Evolutionary conservation across 2,113 vertebrate genomes (phyloP).

Genomic region (Sinocyclocheilus rhinocerous): DNA sequence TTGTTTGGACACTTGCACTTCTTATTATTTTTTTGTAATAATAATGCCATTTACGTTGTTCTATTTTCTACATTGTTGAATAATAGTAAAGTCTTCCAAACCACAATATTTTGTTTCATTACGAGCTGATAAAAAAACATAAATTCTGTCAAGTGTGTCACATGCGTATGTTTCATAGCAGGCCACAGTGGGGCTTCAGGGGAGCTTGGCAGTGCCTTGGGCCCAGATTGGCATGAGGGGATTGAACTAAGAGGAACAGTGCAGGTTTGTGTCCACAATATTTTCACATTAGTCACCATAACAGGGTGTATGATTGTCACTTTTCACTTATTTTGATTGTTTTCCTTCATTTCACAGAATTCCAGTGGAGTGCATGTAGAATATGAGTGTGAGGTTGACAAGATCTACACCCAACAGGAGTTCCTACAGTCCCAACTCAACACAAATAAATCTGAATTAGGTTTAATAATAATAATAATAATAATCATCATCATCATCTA

Average conservation of each 20-base stretch:
- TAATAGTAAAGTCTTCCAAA: too few species aligned
- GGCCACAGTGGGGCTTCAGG: conserved; percentile 42
- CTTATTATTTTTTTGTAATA: too few species aligned
- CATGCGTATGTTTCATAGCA: conserved; percentile 56
- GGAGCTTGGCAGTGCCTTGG: conserved; percentile 86
- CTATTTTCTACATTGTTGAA: too few species aligned
- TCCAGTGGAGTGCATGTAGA: conserved; percentile 84
- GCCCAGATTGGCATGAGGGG: conserved; percentile 93
- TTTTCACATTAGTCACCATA: neutral
- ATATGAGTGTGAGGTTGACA: conserved; percentile 85
- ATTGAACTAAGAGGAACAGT: conserved; percentile 83
- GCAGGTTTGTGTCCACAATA: conserved; percentile 71
- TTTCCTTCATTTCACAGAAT: conserved; percentile 71
- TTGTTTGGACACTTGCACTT: too few species aligned
- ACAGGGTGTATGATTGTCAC: neutral
- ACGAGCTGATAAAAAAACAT: neutral
- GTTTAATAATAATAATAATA: conserved; percentile 53
- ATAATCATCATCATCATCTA: neutral
- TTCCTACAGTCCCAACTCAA: conserved; percentile 69
- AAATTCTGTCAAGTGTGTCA: neutral
- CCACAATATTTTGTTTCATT: neutral
- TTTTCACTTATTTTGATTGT: neutral
- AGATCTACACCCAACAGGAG: conserved; percentile 81
- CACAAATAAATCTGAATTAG: conserved; percentile 57
- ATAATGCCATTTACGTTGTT: too few species aligned